Conservation (phyloP, 2,888 invertebrate genomes). For the Melinopterus prodromus region DNA sequence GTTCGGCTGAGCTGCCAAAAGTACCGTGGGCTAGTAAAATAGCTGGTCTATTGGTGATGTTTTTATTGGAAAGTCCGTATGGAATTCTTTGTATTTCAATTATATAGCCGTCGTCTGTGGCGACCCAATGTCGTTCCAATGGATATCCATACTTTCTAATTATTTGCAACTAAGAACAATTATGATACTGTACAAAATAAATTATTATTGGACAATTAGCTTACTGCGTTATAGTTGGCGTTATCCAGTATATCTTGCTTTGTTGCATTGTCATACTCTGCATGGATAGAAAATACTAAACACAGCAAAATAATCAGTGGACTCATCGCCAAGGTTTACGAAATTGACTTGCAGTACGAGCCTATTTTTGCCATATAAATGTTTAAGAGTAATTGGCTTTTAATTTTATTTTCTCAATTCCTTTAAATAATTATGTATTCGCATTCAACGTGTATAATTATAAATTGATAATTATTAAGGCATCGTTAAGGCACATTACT, state of each 20-base stretch:
- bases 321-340: background rate
- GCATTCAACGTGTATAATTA: too few relatives aligned
- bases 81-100: constrained; percentile 78
- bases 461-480: too few relatives aligned
- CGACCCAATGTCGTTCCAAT: constrained; percentile 67
- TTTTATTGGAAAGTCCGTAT: constrained; percentile 53
- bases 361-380: background rate
- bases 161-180: constrained; percentile 37
- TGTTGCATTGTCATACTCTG: constrained; percentile 10
- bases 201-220: constrained; percentile 17
- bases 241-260: constrained; percentile 13
- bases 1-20: constrained; percentile 75
- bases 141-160: constrained; percentile 64
- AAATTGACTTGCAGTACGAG: background rate
- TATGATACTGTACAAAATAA: too few relatives aligned
- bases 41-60: constrained; percentile 57
- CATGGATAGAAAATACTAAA: background rate
- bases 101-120: constrained; percentile 82
- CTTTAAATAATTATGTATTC: too few relatives aligned
- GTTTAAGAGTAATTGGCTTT: too few relatives aligned
- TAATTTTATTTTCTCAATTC: too few relatives aligned
- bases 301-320: background rate
- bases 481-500: too few relatives aligned
- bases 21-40: constrained; percentile 81
- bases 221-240: constrained; percentile 37